These are phyloP conservation scores for Alviniconcha strummeri DNA, from an alignment of 2,888 invertebrate species.

Conservation along the genomic window DNA sequence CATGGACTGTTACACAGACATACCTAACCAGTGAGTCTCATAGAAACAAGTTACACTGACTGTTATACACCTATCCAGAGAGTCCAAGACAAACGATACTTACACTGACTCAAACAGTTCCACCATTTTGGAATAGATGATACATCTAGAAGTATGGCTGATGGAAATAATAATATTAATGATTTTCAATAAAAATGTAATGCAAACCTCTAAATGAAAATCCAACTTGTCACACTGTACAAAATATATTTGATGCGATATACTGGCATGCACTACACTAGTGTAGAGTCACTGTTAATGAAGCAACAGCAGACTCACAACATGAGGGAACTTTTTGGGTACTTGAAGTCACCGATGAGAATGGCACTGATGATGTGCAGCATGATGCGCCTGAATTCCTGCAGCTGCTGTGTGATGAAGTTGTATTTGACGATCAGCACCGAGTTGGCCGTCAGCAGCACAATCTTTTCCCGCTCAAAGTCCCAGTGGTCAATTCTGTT, in stretches of 20 bases:
- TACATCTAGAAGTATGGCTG: too few relatives aligned
- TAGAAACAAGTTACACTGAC: too few relatives aligned
- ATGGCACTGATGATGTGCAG: conserved; percentile 83
- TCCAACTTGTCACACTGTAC: too few relatives aligned
- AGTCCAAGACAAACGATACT: background rate
- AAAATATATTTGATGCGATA: too few relatives aligned
- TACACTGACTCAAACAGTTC: background rate
- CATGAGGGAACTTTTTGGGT: conserved; percentile 86
- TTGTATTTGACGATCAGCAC: conserved; percentile 88
- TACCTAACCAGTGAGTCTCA: too few relatives aligned
- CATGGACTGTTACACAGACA: too few relatives aligned
- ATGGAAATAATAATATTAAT: too few relatives aligned
- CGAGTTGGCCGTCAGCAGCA: conserved; percentile 83
- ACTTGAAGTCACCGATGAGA: conserved; percentile 85
- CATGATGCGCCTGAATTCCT: conserved; percentile 83
- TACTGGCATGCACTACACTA: too few relatives aligned
- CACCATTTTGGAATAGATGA: too few relatives aligned
- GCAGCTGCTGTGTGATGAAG: conserved; percentile 86
- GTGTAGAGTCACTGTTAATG: too few relatives aligned
- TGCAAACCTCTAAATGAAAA: too few relatives aligned
- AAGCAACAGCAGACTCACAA: conserved; percentile 81
- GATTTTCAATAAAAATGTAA: too few relatives aligned
- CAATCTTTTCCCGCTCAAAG: conserved; percentile 87
- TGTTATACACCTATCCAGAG: background rate
- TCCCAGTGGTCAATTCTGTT: conserved; percentile 90